These are phyloP conservation scores for Seladonia tumulorum DNA, from an alignment of 2,888 invertebrate species.

Conservation along the genomic window DNA sequence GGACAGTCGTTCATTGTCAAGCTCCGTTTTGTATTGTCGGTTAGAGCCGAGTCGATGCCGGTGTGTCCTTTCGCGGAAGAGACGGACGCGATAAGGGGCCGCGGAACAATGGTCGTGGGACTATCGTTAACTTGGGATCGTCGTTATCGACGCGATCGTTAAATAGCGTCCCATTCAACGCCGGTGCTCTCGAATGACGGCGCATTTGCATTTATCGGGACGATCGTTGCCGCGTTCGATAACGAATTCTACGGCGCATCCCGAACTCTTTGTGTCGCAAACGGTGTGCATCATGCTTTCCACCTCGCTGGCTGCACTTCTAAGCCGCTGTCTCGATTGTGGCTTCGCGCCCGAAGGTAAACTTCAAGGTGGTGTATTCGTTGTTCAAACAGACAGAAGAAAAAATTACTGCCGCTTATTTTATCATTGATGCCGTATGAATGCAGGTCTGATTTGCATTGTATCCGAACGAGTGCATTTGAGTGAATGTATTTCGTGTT, in stretches of 20 bases:
- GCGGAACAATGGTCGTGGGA: slow-evolving; percentile 16
- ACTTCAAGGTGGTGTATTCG: not conserved
- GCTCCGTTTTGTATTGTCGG: not conserved
- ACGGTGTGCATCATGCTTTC: not conserved
- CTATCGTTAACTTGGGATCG: slow-evolving; percentile 37
- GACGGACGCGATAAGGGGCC: not conserved
- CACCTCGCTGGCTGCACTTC: not conserved
- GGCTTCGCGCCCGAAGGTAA: not conserved
- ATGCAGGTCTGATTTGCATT: not conserved
- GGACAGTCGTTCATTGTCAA: slow-evolving; percentile 26
- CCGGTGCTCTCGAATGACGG: slow-evolving; percentile 24
- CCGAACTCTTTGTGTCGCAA: not conserved
- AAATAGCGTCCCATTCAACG: slow-evolving; percentile 31
- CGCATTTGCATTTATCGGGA: slow-evolving; percentile 33
- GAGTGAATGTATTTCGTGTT: not conserved
- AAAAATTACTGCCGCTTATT: not conserved
- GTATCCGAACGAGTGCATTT: not conserved
- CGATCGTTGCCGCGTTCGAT: slow-evolving; percentile 34
- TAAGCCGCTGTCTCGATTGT: not conserved
- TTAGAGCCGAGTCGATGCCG: not conserved
- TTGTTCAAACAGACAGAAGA: not conserved
- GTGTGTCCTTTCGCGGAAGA: slow-evolving; percentile 31
- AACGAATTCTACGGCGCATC: slow-evolving; percentile 38
- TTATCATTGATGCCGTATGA: not conserved
- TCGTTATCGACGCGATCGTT: slow-evolving; percentile 42